These are phyloP conservation scores for Gari tellinella DNA, from an alignment of 2,888 invertebrate species.

Conservation along the genomic window DNA sequence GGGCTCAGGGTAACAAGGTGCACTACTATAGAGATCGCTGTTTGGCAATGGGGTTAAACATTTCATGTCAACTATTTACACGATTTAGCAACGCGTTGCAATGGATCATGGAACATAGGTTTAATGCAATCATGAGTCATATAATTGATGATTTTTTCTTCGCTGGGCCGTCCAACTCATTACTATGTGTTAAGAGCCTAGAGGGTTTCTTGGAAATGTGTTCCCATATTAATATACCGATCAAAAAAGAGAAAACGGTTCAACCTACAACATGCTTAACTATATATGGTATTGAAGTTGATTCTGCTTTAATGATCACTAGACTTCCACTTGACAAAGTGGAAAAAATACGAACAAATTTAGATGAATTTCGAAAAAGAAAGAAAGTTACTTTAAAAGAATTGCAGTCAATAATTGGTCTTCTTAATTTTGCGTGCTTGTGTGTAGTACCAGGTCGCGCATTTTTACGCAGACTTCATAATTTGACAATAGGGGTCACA, in stretches of 20 bases:
- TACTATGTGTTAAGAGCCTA: no score
- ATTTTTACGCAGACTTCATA: slow-evolving; percentile 30
- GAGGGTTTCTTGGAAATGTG: no score
- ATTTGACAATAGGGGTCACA: slow-evolving; percentile 29
- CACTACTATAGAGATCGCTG: neutral
- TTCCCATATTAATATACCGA: neutral
- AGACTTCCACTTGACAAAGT: slow-evolving; percentile 20
- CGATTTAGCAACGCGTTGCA: slow-evolving; percentile 10
- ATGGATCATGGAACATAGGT: slow-evolving; percentile 5
- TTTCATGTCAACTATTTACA: slow-evolving; percentile 8
- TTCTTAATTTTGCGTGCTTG: slow-evolving; percentile 11
- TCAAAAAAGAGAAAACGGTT: neutral
- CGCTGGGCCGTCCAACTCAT: neutral
- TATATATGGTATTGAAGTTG: slow-evolving; percentile 27
- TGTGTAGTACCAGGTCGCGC: slow-evolving; percentile 27
- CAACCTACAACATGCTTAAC: slow-evolving; percentile 9
- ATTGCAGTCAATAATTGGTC: slow-evolving; percentile 28
- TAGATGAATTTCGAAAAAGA: neutral
- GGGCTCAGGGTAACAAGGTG: neutral
- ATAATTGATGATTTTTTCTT: slow-evolving; percentile 15
- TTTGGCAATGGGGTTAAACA: slow-evolving; percentile 7
- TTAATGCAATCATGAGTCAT: neutral
- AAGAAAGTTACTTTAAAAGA: slow-evolving; percentile 28
- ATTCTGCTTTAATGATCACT: slow-evolving; percentile 7
- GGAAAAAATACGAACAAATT: neutral